Percentiles rank a stretch among this genome's conserved stretches.
Conservation (phyloP, 1,140 invertebrate species). For the Oedothorax gibbosus region DNA sequence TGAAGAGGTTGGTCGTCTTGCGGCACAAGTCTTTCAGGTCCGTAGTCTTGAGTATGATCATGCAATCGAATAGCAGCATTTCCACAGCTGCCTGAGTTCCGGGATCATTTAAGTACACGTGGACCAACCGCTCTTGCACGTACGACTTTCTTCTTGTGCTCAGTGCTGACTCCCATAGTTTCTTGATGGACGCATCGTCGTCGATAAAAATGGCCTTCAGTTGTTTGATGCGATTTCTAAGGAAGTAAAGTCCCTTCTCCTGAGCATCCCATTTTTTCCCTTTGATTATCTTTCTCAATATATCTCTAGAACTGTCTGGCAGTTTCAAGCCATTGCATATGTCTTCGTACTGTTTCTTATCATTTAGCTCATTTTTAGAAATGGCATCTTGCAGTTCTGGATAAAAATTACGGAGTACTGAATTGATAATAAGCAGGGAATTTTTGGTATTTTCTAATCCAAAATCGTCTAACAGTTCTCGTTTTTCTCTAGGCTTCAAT, state of each 20-base stretch:
- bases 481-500: neutral
- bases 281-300: neutral
- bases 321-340: slow-evolving; percentile 7
- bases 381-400: neutral
- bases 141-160: neutral
- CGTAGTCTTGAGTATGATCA: slow-evolving; percentile 1
- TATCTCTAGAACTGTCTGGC: neutral
- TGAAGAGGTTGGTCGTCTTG: slow-evolving; percentile 28
- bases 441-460: neutral
- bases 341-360: neutral
- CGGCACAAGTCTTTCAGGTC: slow-evolving; percentile 14
- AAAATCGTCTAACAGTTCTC: neutral
- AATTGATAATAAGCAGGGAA: neutral
- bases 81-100: slow-evolving; percentile 29
- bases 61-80: slow-evolving; percentile 44
- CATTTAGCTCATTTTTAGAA: neutral
- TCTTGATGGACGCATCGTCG: neutral
- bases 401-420: neutral
- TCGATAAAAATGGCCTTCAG: slow-evolving; percentile 43
- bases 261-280: neutral
- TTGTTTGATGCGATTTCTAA: slow-evolving; percentile 6
- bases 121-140: neutral
- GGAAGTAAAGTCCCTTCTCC: neutral
- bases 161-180: slow-evolving; percentile 22
- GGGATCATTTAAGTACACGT: neutral